Evolutionary conservation across 2,888 invertebrate genomes (phyloP), one percentile per base, ranked within the genome.

Genomic region (Drosophila borborema): DNA sequence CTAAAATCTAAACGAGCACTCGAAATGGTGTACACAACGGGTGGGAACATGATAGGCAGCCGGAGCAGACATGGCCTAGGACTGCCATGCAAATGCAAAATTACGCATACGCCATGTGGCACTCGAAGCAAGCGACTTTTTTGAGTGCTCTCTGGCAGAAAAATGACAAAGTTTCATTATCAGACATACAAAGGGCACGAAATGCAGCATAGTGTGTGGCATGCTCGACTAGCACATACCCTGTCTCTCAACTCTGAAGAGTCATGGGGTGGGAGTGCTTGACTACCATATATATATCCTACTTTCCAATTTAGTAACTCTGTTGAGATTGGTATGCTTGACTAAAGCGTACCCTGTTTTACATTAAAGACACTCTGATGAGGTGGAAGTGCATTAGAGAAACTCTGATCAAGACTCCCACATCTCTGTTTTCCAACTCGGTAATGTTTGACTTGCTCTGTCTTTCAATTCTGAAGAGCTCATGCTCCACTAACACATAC

Each of bases 1-100:
- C 89, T 84, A 84, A 88, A 78, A 89, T 80, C 85, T 89, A 89
- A 89, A 75, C 81, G 12, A 77, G 61, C 82, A 70, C 81, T 86
- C 64, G 41, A 78, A 76, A 70, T 63, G 61, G 55, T 60, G 45
- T 46, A 61, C 56, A 62, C 53, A 72, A 55, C 69, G 73, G 77
- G 74, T 64, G 74, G 74, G 36, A 86, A 84, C 83, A 83, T 84
- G 89, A 84, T 76, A 79, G 75, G 36, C 59, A 23, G 23, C 23
- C 23, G 4, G n/a, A 46, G 36, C 40, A 49, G 31, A 48, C 48
- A 28, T 28, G 46, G 53, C 63, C 31, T 45, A 36, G 65, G 56
- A 63, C 53, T 55, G 77, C 43, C 61, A 59, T 49, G 64, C 9
- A n/a, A 74, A 69, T 80, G 69, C 75, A 82, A 86, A 77, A 88